Percentiles rank a stretch among this genome's conserved stretches.
phyloP scores from a whole-genome alignment of 2,113 vertebrate species.

The Paramisgurnus dabryanus region DNA sequence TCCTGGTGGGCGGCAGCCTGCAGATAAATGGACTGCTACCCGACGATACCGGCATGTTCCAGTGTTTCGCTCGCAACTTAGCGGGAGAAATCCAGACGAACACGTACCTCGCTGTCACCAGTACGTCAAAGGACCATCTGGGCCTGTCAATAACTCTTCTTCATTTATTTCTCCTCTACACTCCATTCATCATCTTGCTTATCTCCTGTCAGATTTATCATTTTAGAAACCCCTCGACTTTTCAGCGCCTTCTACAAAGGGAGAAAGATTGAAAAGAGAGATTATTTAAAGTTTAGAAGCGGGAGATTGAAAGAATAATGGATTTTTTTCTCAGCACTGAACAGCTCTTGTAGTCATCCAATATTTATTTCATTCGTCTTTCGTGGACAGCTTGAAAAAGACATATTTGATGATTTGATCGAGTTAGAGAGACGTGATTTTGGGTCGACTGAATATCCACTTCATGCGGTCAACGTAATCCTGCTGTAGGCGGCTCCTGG shows the following conservation, averaged over 20 bases:
- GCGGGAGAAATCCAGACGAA: slow-evolving; percentile 95
- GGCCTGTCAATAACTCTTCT: slow-evolving; percentile 24
- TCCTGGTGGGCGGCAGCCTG: slow-evolving; percentile 84
- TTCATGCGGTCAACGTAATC: too few relatives aligned
- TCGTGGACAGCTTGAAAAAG: background rate
- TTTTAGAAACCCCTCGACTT: slow-evolving; percentile 63
- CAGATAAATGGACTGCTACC: slow-evolving; percentile 93
- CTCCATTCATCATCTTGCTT: slow-evolving; percentile 41
- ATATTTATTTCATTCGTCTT: background rate
- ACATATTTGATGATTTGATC: background rate
- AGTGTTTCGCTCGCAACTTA: slow-evolving; percentile 90
- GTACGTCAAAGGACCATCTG: slow-evolving; percentile 69
- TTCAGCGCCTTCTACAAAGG: slow-evolving; percentile 67
- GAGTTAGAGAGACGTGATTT: background rate
- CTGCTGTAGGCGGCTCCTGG: too few relatives aligned
- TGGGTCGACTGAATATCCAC: too few relatives aligned
- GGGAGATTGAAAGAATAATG: slow-evolving; percentile 13
- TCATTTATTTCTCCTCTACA: slow-evolving; percentile 45
- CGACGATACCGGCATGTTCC: slow-evolving; percentile 95
- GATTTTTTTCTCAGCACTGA: background rate
- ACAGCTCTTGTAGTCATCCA: background rate
- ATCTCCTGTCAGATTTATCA: slow-evolving; percentile 64
- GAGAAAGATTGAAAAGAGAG: slow-evolving; percentile 32
- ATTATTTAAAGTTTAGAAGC: slow-evolving; percentile 42
- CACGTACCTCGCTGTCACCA: slow-evolving; percentile 96